Evolutionary conservation across 2,113 vertebrate genomes (phyloP), one percentile per base, ranked within the genome.

Genomic region (Myotis davidii): DNA sequence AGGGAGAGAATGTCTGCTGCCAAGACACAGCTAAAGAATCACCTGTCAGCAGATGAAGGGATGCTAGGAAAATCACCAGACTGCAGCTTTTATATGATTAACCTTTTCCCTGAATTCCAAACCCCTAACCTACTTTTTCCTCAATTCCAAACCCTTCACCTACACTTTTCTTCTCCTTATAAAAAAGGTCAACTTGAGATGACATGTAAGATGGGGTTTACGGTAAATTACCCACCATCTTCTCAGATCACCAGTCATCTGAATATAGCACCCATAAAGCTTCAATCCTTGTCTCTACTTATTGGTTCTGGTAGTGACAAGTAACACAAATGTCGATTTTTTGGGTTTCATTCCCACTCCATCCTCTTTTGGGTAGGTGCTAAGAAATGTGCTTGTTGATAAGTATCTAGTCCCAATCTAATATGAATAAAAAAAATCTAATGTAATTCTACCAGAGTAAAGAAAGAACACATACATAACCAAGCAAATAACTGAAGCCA

Each of bases 351-450:
- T 12, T 65, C n/a, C 54, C 48, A 50, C 5, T 94, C 48, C 48
- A 59, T 21, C 56, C 27, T 85, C 50, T 90, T 90, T 86, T 76
- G 61, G 50, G 12, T 14, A 86, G 89, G 32, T 86, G 48, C n/a
- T 85, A 94, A 96, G 85, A 96, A 79, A 73, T 65, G 54, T 48
- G 23, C 23, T 85, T 76, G 34, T n/a, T 76, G 25, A 48, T 69
- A 90, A 69, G 50, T 69, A 86, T 6, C 50, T 65, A 52, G 39
- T 18, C 29, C 25, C 16, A 96, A 39, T 7, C n/a, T 50, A 67
- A 13, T n/a, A 16, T 65, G 12, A 67, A 29, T 16, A 73, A 88
- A 79, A 79, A 88, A 95, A 95, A 91, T 54, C 27, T 52, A 64
- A 72, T 21, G 23, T 37, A 77, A 84, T 14, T 76, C 50, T 50